phyloP scores from a whole-genome alignment of 2,888 invertebrate genomes.

The Philopedon plagiatum region DNA sequence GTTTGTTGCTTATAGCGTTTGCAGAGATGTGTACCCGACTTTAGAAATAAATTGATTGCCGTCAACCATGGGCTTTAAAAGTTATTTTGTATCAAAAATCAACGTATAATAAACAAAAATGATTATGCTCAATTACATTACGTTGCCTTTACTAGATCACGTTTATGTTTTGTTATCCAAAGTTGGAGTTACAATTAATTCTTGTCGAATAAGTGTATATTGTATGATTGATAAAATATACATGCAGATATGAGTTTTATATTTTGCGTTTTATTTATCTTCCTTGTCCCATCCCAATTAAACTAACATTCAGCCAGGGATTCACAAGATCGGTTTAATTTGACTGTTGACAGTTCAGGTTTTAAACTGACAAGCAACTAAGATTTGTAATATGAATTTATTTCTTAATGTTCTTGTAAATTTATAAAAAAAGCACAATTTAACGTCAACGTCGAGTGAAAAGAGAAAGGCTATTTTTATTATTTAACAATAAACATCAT shows the following conservation, averaged over 20 bases:
- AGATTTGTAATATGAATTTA: too few species aligned
- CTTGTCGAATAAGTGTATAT: constrained; percentile 64
- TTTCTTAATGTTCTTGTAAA: too few species aligned
- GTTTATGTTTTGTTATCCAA: constrained; percentile 47
- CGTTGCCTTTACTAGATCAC: constrained; percentile 52
- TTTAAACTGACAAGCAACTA: too few species aligned
- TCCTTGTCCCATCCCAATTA: not conserved
- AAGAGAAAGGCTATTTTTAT: too few species aligned
- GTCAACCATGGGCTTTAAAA: constrained; percentile 63
- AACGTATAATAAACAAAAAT: constrained; percentile 54
- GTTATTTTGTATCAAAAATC: constrained; percentile 60
- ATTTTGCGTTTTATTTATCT: constrained; percentile 50
- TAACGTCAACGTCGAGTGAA: too few species aligned
- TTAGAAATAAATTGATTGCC: constrained; percentile 61
- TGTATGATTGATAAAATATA: constrained; percentile 66
- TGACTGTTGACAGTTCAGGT: too few species aligned
- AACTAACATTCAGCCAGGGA: too few species aligned
- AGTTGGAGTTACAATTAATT: constrained; percentile 37
- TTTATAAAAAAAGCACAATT: too few species aligned
- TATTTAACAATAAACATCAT: too few species aligned
- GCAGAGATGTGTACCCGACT: constrained; percentile 66
- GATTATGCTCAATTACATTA: constrained; percentile 56
- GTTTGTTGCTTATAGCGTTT: constrained; percentile 63
- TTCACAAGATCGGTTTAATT: too few species aligned
- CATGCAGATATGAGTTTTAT: constrained; percentile 64